A percentile compares a stretch with the other conserved stretches of the same genome.
phyloP scores from a whole-genome alignment of 2,113 vertebrate genomes.

The Fulmarus glacialis region DNA sequence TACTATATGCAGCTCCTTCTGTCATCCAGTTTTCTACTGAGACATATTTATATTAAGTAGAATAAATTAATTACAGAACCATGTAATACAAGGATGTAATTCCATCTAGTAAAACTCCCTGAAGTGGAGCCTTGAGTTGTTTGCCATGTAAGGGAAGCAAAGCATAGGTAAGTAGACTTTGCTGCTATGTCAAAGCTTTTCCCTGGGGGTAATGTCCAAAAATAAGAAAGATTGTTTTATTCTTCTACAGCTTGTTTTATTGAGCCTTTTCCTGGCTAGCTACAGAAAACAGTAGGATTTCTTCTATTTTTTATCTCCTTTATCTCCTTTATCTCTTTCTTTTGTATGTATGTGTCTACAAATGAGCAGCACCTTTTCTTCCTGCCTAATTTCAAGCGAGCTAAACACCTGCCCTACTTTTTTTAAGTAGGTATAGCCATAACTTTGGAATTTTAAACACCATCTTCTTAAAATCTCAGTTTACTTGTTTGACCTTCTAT shows the following conservation, averaged over 20 bases:
- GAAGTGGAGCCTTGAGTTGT: conserved; percentile 33
- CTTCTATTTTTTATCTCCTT: background rate
- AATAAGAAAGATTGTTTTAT: conserved; percentile 1
- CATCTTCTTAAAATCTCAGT: background rate
- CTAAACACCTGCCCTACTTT: background rate
- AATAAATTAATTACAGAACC: conserved; percentile 52
- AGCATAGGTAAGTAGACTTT: conserved; percentile 35
- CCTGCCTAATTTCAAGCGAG: background rate
- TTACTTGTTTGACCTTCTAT: background rate
- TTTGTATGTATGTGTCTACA: background rate
- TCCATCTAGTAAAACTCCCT: conserved; percentile 42
- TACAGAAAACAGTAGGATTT: background rate
- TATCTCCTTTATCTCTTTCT: too few relatives aligned
- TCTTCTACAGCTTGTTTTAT: background rate
- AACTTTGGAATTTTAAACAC: background rate
- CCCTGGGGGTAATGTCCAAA: background rate
- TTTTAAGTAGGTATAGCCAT: background rate
- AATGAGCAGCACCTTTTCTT: background rate
- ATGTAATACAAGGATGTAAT: conserved; percentile 53
- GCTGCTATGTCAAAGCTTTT: background rate
- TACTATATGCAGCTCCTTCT: conserved; percentile 49
- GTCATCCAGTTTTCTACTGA: conserved; percentile 49
- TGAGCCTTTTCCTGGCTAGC: background rate
- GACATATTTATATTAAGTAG: conserved; percentile 48
- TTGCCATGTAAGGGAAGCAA: conserved; percentile 42